Evolutionary conservation across 2,113 vertebrate genomes (phyloP), one percentile per base, ranked within the genome.

Genomic region (Laticauda laticaudata): DNA sequence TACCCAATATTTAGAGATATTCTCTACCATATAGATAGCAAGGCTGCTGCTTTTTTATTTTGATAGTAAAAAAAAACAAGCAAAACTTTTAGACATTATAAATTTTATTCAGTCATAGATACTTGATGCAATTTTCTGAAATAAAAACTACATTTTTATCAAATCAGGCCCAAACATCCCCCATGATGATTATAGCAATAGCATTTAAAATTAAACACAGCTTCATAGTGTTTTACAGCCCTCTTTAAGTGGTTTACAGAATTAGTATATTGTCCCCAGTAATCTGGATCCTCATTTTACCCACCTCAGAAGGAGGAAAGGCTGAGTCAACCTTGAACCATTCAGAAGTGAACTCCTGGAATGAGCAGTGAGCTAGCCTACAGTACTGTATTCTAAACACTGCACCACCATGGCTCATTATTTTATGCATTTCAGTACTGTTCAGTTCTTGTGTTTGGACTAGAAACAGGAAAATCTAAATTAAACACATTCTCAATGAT

Each of bases 11-110:
- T 26, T n/a, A 89, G 51, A 89, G 56, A 89, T 81, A 92, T 92
- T 56, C 24, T 89, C 34, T 89, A 20, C 51, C 23, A 81, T 45
- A 45, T 29, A 55, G 75, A 69, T 5, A 92, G 53, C 88, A 24
- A 85, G 85, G 86, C 86, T 43, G 26, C 55, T 93, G n/a, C 69
- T 55, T 39, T 86, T 24, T 53, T 48, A 86, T 56, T 54, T 24
- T 89, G 69, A 39, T 88, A 89, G 15, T 26, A 54, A 91, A 91
- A n/a, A 94, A 90, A 23, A 88, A 59, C 29, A 90, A 59, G 9
- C 57, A n/a, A 54, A 14, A 69, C 29, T 3, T 61, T 59, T n/a
- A 85, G 57, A 87, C 5, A 29, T 20, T 61, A 26, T 43, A 89
- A 48, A 90, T 81, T 9, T 53, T 53, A 69, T 85, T 92, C 69